Evolutionary conservation across 2,888 invertebrate species (phyloP).

Genomic region (Agrochola lychnidis): DNA sequence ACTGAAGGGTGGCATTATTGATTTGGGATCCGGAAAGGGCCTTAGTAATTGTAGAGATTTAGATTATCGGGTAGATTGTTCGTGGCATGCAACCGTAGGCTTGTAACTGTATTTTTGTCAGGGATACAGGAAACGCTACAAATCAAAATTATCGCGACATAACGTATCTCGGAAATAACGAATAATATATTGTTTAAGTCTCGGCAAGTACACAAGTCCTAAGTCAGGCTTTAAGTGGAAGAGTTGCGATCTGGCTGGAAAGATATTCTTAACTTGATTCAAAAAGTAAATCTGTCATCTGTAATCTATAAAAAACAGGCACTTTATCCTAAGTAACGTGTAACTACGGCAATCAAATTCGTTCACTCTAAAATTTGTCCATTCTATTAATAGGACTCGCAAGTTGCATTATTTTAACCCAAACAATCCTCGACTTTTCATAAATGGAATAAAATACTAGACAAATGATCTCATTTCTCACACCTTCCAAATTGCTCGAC

Average conservation of each 20-base stretch:
- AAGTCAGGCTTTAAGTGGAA: not conserved
- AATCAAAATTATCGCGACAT: conserved; percentile 47
- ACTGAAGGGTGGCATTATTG: conserved; percentile 58
- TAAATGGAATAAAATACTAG: not conserved
- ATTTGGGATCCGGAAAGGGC: conserved; percentile 49
- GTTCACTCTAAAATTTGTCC: not conserved
- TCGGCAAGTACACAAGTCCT: not conserved
- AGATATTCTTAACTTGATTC: conserved; percentile 6
- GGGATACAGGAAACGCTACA: conserved; percentile 24
- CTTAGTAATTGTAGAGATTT: conserved; percentile 43
- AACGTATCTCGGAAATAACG: conserved; percentile 33
- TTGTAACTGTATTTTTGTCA: conserved; percentile 34
- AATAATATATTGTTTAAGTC: conserved; percentile 19
- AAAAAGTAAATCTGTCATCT: not conserved
- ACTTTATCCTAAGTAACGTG: not conserved
- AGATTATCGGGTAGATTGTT: conserved; percentile 29
- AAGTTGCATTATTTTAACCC: not conserved
- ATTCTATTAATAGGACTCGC: not conserved
- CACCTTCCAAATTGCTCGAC: not conserved
- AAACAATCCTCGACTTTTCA: not conserved
- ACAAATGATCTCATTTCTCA: not conserved
- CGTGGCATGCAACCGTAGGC: conserved; percentile 27
- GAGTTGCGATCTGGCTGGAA: not conserved
- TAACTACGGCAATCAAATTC: not conserved
- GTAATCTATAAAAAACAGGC: not conserved